These are phyloP conservation scores for Sebastes umbrosus DNA, from an alignment of 2,797 vertebrate species.

Conservation along the genomic window DNA sequence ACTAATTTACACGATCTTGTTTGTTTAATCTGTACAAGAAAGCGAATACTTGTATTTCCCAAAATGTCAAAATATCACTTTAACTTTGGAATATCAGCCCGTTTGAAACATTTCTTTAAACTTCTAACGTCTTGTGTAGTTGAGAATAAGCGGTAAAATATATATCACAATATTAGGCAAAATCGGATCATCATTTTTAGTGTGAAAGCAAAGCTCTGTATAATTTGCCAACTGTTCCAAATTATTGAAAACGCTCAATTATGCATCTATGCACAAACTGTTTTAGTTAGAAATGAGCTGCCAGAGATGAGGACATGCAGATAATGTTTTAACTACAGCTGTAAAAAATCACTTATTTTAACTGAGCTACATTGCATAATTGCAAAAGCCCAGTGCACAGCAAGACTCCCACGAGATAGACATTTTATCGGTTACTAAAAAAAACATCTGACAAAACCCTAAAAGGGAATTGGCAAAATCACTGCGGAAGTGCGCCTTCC, in stretches of 20 bases:
- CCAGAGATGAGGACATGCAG: slow-evolving; percentile 1
- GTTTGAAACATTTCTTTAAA: neutral
- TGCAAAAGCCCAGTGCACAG: slow-evolving; percentile 21
- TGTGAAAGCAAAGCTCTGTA: neutral
- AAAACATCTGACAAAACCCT: slow-evolving; percentile 14
- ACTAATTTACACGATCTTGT: neutral
- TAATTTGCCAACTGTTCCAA: slow-evolving; percentile 1
- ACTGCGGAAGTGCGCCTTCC: neutral
- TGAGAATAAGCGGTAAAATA: neutral
- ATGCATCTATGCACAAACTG: neutral
- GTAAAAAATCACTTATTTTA: slow-evolving; percentile 15
- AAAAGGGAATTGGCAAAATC: slow-evolving; percentile 30
- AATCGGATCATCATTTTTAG: neutral
- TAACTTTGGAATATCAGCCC: neutral
- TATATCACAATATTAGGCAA: neutral
- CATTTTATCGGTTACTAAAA: slow-evolving; percentile 34
- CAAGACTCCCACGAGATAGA: slow-evolving; percentile 16
- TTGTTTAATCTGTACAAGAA: neutral
- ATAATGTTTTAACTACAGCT: slow-evolving; percentile 5
- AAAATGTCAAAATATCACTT: neutral
- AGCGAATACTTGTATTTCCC: neutral
- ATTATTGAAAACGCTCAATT: neutral
- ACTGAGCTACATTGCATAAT: slow-evolving; percentile 11
- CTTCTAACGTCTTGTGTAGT: neutral
- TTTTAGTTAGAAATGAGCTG: neutral